Percentiles rank a stretch among this genome's conserved stretches.
phyloP scores from a whole-genome alignment of 2,113 vertebrate species.

The Hucho hucho region DNA sequence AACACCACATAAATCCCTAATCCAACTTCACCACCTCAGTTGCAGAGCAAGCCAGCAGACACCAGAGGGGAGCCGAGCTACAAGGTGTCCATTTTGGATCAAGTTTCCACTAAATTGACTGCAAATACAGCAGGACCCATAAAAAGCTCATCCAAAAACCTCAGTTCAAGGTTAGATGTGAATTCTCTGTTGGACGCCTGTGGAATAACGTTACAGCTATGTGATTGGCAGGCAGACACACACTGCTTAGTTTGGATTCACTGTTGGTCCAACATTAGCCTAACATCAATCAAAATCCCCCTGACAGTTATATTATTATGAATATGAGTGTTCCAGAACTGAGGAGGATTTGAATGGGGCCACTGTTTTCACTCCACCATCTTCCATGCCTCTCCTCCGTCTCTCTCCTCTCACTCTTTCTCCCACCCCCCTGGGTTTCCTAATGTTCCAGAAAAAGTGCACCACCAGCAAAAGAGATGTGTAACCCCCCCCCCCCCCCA shows the following conservation, averaged over 20 bases:
- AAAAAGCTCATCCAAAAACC: slow-evolving; percentile 5
- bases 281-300: not conserved
- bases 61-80: not conserved
- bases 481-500: too few relatives aligned
- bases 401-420: too few relatives aligned
- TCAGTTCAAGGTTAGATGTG: not conserved
- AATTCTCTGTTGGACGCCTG: not conserved
- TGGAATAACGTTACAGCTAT: not conserved
- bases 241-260: not conserved
- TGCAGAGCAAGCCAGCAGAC: not conserved
- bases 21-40: not conserved
- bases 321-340: not conserved
- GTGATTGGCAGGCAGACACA: not conserved
- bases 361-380: not conserved
- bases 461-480: slow-evolving; percentile 16
- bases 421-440: not conserved
- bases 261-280: not conserved
- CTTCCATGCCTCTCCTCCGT: not conserved
- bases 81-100: not conserved
- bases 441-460: slow-evolving; percentile 8
- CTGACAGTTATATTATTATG: not conserved
- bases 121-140: not conserved
- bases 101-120: not conserved
- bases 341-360: not conserved
- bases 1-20: not conserved